These are phyloP conservation scores for Punctoribates punctum DNA, from an alignment of 2,888 invertebrate species.

Conservation along the genomic window DNA sequence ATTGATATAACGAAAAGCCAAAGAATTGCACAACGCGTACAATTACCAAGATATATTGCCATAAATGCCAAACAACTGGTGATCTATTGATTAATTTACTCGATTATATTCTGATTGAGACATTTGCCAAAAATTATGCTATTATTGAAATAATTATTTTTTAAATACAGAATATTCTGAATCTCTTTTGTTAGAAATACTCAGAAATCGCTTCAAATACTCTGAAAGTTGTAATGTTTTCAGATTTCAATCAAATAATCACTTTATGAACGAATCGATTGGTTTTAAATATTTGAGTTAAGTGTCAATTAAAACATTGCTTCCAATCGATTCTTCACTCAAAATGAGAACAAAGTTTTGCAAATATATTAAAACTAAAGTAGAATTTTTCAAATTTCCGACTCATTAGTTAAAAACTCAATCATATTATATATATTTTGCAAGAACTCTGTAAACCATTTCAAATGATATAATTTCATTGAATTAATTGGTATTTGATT, in stretches of 20 bases:
- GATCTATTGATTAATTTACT: conserved; percentile 10
- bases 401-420: not conserved
- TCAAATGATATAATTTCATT: not conserved
- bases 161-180: conserved; percentile 15
- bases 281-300: not conserved
- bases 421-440: not conserved
- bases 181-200: conserved; percentile 35
- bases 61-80: conserved; percentile 33
- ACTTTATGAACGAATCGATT: not conserved
- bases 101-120: not conserved
- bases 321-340: too few relatives aligned
- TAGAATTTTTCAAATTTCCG: too few relatives aligned
- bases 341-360: too few relatives aligned
- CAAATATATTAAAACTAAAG: too few relatives aligned
- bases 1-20: conserved; percentile 17
- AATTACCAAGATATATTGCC: not conserved
- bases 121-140: conserved; percentile 27
- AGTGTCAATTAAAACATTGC: too few relatives aligned
- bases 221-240: not conserved
- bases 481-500: not conserved
- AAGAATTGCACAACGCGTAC: conserved; percentile 17
- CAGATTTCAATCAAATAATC: not conserved
- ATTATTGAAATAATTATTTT: conserved; percentile 22
- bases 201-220: conserved; percentile 5
- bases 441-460: not conserved